These are phyloP conservation scores for Psittacara wagleri DNA, from an alignment of 2,113 vertebrate species.

Conservation along the genomic window DNA sequence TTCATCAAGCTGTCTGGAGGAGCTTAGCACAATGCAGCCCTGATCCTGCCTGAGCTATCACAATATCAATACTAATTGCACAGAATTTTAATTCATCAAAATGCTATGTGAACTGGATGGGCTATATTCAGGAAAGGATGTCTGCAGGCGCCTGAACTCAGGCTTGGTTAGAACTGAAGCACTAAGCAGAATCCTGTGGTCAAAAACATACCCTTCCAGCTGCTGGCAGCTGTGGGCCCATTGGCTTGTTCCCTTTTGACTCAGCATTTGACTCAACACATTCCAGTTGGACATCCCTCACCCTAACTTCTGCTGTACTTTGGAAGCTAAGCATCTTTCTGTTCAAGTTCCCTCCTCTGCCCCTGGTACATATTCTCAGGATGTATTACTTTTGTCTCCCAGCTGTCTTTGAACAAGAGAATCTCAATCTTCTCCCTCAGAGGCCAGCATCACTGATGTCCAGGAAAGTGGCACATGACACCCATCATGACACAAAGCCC, in stretches of 20 bases:
- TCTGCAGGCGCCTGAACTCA: not conserved
- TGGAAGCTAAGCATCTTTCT: not conserved
- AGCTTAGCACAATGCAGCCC: not conserved
- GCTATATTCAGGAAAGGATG: not conserved
- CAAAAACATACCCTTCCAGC: not conserved
- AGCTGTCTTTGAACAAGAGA: no score
- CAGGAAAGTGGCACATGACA: no score
- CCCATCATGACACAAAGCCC: no score
- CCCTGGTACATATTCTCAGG: not conserved
- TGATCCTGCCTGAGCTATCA: not conserved
- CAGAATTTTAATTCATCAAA: not conserved
- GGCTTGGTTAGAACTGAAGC: not conserved
- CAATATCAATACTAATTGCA: not conserved
- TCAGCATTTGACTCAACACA: not conserved
- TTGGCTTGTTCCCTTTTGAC: not conserved
- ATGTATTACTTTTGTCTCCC: no score
- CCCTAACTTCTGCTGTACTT: not conserved
- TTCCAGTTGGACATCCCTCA: not conserved
- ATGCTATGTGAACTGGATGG: not conserved
- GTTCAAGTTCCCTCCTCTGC: not conserved
- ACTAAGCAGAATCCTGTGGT: not conserved
- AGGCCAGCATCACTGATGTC: no score
- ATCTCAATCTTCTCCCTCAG: no score
- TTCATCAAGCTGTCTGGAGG: constrained; percentile 16
- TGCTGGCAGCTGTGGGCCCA: not conserved